Conservation (phyloP, 2,113 vertebrate species). For the Puffinus mauretanicus region DNA sequence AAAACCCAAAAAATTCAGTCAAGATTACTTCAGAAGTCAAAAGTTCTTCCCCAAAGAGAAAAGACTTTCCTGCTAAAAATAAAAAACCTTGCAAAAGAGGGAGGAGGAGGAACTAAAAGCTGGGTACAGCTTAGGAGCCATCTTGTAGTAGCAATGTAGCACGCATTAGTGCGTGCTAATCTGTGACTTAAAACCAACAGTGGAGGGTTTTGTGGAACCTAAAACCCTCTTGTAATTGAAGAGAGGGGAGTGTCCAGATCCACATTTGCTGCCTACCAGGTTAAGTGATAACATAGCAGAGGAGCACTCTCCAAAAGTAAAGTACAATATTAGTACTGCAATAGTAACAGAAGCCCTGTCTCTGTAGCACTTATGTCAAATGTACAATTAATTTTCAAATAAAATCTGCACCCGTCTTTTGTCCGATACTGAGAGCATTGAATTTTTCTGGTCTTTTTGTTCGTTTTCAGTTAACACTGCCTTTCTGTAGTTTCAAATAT, state of each 20-base stretch:
- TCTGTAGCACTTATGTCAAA: not conserved
- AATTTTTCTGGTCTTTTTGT: not conserved
- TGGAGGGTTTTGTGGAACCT: not conserved
- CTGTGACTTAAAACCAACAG: not conserved
- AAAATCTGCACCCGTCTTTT: not conserved
- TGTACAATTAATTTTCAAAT: not conserved
- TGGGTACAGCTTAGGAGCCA: not conserved
- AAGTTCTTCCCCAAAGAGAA: not conserved
- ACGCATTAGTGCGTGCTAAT: not conserved
- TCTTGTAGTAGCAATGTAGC: no score
- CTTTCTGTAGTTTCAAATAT: not conserved
- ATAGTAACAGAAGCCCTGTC: not conserved
- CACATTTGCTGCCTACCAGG: not conserved
- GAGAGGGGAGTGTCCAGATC: not conserved
- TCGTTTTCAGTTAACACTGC: not conserved
- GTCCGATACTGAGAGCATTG: not conserved
- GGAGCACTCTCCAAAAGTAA: not conserved
- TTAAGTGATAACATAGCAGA: not conserved
- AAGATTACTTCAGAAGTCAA: not conserved
- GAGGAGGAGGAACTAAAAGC: not conserved
- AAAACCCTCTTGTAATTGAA: not conserved
- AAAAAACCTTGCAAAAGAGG: not conserved
- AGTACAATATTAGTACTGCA: not conserved
- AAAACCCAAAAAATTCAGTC: not conserved
- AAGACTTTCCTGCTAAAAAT: not conserved